These are phyloP conservation scores for Symphodus melops DNA, from an alignment of 2,113 vertebrate genomes.

Conservation along the genomic window DNA sequence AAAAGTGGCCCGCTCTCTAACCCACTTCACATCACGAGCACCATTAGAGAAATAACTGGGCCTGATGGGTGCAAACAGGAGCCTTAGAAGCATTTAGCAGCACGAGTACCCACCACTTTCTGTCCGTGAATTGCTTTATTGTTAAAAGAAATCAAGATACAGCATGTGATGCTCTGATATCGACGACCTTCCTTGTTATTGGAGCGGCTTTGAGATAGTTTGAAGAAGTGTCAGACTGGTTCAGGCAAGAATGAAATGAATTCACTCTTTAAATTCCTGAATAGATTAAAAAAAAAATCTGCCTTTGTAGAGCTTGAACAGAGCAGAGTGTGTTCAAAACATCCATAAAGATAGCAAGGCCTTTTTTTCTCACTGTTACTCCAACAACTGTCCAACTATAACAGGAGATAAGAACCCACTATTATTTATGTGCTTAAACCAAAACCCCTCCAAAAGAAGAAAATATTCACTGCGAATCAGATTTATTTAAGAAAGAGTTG, in stretches of 20 bases:
- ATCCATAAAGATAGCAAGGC: constrained; percentile 12
- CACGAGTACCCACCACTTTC: constrained; percentile 21
- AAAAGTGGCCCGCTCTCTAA: constrained; percentile 37
- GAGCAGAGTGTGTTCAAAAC: constrained; percentile 15
- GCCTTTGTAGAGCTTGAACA: constrained; percentile 33
- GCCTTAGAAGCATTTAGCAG: constrained; percentile 40
- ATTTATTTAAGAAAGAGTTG: no score
- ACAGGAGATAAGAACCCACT: constrained; percentile 18
- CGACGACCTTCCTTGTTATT: constrained; percentile 31
- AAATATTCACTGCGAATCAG: no score
- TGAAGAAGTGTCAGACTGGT: constrained; percentile 3
- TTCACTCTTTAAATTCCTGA: constrained; percentile 25
- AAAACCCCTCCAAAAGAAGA: not conserved
- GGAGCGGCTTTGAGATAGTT: not conserved
- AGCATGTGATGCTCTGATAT: constrained; percentile 6
- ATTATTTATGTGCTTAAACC: constrained; percentile 6
- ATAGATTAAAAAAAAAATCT: constrained; percentile 35
- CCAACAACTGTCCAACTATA: not conserved
- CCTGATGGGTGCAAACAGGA: constrained; percentile 42
- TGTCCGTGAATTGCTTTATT: constrained; percentile 29
- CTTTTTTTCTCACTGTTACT: constrained; percentile 6
- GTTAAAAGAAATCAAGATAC: constrained; percentile 28
- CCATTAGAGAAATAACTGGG: constrained; percentile 62
- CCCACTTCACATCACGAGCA: constrained; percentile 64
- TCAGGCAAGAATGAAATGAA: constrained; percentile 14